Evolutionary conservation across 2,888 invertebrate genomes (phyloP).

Genomic region (Prosapia bicincta): DNA sequence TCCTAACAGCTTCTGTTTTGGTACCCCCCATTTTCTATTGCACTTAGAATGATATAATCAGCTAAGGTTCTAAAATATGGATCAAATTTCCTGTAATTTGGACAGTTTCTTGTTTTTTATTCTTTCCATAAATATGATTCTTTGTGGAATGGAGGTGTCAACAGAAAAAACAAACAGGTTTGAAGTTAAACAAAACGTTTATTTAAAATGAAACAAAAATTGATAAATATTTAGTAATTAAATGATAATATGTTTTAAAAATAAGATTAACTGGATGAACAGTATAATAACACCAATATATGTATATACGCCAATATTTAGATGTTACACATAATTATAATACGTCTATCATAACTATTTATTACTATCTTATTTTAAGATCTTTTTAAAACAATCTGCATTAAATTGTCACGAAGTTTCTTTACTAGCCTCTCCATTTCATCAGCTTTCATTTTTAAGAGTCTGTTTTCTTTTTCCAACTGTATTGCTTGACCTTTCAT

Average conservation of each 20-base stretch:
- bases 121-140: too few relatives aligned
- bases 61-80: too few relatives aligned
- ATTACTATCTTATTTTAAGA: not conserved
- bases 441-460: constrained; percentile 61
- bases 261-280: too few relatives aligned
- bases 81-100: too few relatives aligned
- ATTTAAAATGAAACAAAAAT: not conserved
- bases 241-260: not conserved
- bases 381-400: constrained; percentile 60
- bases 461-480: constrained; percentile 60
- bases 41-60: too few relatives aligned
- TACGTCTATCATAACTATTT: not conserved
- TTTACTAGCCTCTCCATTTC: constrained; percentile 65
- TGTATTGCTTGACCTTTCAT: constrained; percentile 54
- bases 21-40: too few relatives aligned
- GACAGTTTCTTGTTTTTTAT: too few relatives aligned
- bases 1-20: too few relatives aligned
- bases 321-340: not conserved
- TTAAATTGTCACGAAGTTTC: constrained; percentile 60
- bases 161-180: not conserved
- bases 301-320: not conserved
- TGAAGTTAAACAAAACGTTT: not conserved
- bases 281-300: not conserved
- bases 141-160: too few relatives aligned
- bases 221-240: not conserved